Evolutionary conservation across 2,113 vertebrate genomes (phyloP).

Genomic region (Nothoprocta pentlandii): DNA sequence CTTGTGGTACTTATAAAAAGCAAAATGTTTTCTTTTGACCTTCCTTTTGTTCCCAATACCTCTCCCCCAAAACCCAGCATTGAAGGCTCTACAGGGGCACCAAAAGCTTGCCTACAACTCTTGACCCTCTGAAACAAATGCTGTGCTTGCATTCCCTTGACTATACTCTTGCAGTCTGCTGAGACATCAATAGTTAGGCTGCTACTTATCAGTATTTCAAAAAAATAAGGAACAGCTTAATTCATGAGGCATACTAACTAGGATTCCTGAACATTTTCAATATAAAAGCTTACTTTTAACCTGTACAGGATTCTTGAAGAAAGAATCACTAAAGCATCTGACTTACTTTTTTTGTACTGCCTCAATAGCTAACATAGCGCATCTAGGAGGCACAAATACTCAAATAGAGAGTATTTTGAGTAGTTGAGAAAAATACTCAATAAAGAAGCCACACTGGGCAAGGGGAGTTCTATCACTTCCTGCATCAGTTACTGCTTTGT

Average conservation of each 20-base stretch:
- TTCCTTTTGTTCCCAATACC: not conserved
- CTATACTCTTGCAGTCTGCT: not conserved
- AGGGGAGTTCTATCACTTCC: not conserved
- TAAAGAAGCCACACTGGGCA: not conserved
- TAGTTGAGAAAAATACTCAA: not conserved
- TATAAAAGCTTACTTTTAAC: not conserved
- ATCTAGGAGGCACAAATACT: not conserved
- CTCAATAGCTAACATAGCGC: not conserved
- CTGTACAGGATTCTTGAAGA: not conserved
- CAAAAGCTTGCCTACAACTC: not conserved
- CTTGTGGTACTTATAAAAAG: not conserved
- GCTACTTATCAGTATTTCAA: not conserved
- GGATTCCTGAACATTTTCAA: not conserved
- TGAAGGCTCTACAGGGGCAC: not conserved
- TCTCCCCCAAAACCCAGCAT: not conserved
- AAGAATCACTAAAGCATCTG: too few relatives aligned
- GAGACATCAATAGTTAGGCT: not conserved
- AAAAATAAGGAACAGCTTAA: not conserved
- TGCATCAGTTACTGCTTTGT: not conserved
- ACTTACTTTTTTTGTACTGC: not conserved
- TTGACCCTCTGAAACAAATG: not conserved
- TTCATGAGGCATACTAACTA: not conserved
- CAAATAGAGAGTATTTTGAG: too few relatives aligned
- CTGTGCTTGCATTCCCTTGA: not conserved
- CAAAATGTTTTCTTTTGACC: conserved; percentile 7